Evolutionary conservation across 2,113 vertebrate genomes (phyloP), one percentile per base, ranked within the genome.

Genomic region (Scytalopus superciliaris): DNA sequence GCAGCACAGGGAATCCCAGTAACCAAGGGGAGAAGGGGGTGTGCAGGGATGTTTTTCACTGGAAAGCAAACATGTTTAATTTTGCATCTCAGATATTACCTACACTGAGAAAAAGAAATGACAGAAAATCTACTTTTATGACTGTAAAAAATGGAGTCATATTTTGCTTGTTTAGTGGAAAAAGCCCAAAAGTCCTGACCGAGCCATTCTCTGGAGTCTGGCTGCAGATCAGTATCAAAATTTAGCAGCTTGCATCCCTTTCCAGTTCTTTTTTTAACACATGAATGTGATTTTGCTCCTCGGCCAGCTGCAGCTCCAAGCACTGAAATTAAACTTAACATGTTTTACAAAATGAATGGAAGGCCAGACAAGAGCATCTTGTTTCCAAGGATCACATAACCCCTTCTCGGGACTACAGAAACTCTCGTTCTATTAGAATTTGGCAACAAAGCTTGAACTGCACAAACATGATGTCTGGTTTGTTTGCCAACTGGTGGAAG

Each of bases 291-390:
- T 95, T 95, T 93, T 90, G 74, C 93, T 92, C 90, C 78, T 94
- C 31, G 53, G 94, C 95, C 96, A 92, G 90, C 86, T 95, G 90
- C 95, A 95, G 86, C 90, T 96, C 83, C 83, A 42, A 93, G 95
- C 90, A 35, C 88, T 73, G 93, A 96, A 96, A 97, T 94, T 81
- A 94, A 90, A 96, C 88, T 94, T 96, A 64, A 83, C 92, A 93
- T 94, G 90, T 96, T 96, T 95, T 92, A 89, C 88, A 93, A 93
- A 97, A 93, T 35, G 92, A 90, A 72, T 94, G 93, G 96, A 96
- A 96, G 93, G 92, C 96, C 93, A 93, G 95, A 93, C 92, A 92
- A 84, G 94, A 81, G 93, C 89, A 68, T 89, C 90, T 93, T 81
- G 83, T 95, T 96, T 96, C 95, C 92, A 96, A 84, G 86, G 92